A percentile compares a stretch with the other conserved stretches of the same genome.
phyloP scores from a whole-genome alignment of 2,888 invertebrate genomes.

The Amblyjoppa fuscipennis region DNA sequence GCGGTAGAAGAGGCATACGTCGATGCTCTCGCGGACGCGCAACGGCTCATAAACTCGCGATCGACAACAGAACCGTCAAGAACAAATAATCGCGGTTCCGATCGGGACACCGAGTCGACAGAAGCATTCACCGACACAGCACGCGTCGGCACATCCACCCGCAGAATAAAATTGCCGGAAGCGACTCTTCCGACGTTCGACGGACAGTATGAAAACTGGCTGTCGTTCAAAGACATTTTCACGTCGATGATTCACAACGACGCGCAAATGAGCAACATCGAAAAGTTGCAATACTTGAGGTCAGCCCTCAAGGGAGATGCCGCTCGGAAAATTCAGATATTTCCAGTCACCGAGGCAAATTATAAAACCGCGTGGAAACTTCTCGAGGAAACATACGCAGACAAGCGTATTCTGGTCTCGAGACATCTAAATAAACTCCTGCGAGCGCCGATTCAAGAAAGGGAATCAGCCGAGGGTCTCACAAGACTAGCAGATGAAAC shows the following conservation, averaged over 20 bases:
- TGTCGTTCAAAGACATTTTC: slow-evolving; percentile 67
- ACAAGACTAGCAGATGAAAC: slow-evolving; percentile 14
- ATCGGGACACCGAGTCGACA: not conserved
- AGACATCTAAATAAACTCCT: slow-evolving; percentile 47
- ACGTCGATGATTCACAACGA: slow-evolving; percentile 52
- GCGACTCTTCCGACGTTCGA: slow-evolving; percentile 43
- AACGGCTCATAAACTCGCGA: not conserved
- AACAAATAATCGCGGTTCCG: no score
- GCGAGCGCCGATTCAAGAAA: slow-evolving; percentile 27
- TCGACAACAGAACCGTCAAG: not conserved
- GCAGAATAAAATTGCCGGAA: slow-evolving; percentile 33
- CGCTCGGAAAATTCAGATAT: slow-evolving; percentile 48
- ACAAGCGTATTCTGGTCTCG: slow-evolving; percentile 49
- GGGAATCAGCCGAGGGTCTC: slow-evolving; percentile 17
- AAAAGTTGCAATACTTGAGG: slow-evolving; percentile 62
- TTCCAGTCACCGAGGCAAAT: slow-evolving; percentile 48
- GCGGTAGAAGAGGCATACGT: not conserved
- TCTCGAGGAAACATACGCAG: slow-evolving; percentile 38
- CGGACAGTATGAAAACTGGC: slow-evolving; percentile 44
- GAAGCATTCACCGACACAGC: not conserved
- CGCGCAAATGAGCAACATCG: slow-evolving; percentile 29
- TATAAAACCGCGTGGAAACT: slow-evolving; percentile 51
- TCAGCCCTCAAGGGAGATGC: slow-evolving; percentile 44
- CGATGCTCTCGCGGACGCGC: not conserved
- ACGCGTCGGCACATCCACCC: not conserved